Conservation (phyloP, 2,888 invertebrate genomes). For the Polydrusus pterygomalis region DNA sequence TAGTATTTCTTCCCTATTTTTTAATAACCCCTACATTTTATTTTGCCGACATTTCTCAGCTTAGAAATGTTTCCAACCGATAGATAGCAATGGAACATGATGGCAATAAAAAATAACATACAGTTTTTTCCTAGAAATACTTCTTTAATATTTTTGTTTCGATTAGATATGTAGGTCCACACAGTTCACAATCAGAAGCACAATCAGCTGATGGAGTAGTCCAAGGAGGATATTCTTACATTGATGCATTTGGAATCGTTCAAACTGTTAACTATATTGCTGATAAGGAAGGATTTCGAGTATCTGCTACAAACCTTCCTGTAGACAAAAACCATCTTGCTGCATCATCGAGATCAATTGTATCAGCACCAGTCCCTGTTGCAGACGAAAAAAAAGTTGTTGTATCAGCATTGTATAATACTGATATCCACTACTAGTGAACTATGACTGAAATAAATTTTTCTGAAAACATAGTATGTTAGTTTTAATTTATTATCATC, state of each 20-base stretch:
- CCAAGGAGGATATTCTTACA: conserved; percentile 80
- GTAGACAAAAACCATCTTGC: conserved; percentile 56
- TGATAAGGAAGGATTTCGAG: conserved; percentile 79
- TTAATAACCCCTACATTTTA: too few species aligned
- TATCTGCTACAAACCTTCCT: conserved; percentile 79
- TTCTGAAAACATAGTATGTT: too few species aligned
- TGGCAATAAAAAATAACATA: too few species aligned
- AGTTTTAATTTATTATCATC: too few species aligned
- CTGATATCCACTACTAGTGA: conserved; percentile 58
- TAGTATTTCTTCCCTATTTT: too few species aligned
- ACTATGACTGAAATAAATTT: conserved; percentile 5
- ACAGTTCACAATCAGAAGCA: conserved; percentile 79
- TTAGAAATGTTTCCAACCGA: too few species aligned
- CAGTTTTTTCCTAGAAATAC: too few species aligned
- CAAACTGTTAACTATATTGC: conserved; percentile 80
- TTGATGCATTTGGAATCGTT: conserved; percentile 79
- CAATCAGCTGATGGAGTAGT: conserved; percentile 78
- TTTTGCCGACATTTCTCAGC: too few species aligned
- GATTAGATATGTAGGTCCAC: conserved; percentile 70
- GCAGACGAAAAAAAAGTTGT: conserved; percentile 45
- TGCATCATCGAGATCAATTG: conserved; percentile 20
- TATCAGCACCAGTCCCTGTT: conserved; percentile 31
- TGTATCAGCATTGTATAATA: conserved; percentile 55
- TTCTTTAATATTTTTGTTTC: not conserved
- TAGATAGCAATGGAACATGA: too few species aligned